phyloP scores from a whole-genome alignment of 2,888 invertebrate species.

The Ametastegia equiseti region DNA sequence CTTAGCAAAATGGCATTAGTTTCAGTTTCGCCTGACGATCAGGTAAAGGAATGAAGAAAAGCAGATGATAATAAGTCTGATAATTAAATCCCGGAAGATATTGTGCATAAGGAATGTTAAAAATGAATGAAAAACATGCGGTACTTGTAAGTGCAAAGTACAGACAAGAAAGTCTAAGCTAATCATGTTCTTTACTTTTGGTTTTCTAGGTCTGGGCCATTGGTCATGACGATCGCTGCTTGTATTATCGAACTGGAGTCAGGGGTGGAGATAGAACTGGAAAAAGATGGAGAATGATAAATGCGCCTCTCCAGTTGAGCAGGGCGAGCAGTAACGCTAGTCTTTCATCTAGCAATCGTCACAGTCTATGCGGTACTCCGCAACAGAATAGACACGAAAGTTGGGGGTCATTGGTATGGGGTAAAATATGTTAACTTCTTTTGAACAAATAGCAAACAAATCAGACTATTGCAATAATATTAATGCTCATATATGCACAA shows the following conservation, averaged over 20 bases:
- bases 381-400: slow-evolving; percentile 82
- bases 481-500: too few species aligned
- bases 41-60: slow-evolving; percentile 75
- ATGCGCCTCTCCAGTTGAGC: slow-evolving; percentile 89
- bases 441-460: too few species aligned
- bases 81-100: not conserved
- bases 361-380: slow-evolving; percentile 72
- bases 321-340: slow-evolving; percentile 90
- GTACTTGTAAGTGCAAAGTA: too few species aligned
- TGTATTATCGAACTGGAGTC: slow-evolving; percentile 89
- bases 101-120: too few species aligned
- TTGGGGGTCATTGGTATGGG: slow-evolving; percentile 80
- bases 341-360: slow-evolving; percentile 76
- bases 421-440: not conserved
- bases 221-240: slow-evolving; percentile 88
- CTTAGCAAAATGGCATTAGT: slow-evolving; percentile 90
- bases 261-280: slow-evolving; percentile 88
- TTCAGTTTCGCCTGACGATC: slow-evolving; percentile 92
- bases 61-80: too few species aligned
- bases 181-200: not conserved
- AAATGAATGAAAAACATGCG: too few species aligned
- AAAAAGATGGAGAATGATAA: slow-evolving; percentile 90
- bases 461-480: too few species aligned
- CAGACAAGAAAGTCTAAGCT: too few species aligned
- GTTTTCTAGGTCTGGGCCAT: slow-evolving; percentile 84